Conservation (phyloP, 2,888 invertebrate species). For the Pristionchus mayeri region DNA sequence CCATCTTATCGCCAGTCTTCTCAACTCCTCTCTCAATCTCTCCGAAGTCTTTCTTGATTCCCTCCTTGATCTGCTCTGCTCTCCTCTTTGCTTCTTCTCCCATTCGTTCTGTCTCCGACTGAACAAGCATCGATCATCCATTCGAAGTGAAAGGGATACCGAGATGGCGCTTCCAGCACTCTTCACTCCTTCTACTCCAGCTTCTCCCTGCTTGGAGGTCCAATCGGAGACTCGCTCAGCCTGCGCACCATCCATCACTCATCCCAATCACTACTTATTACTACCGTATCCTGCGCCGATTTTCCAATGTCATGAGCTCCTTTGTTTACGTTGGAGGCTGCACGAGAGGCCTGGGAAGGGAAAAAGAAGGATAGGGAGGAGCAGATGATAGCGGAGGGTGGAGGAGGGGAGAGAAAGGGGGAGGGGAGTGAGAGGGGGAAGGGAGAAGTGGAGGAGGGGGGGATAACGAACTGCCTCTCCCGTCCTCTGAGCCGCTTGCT, state of each 20-base stretch:
- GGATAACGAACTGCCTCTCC: conserved; percentile 1
- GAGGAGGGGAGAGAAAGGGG: not conserved
- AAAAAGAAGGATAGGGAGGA: no score
- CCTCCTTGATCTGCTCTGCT: conserved; percentile 10
- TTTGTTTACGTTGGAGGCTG: not conserved
- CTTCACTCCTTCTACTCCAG: not conserved
- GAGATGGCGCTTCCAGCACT: not conserved
- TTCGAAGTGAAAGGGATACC: not conserved
- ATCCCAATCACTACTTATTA: not conserved
- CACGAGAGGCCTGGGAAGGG: not conserved
- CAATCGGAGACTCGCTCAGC: not conserved
- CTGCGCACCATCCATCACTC: not conserved
- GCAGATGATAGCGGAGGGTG: not conserved
- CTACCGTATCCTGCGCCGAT: conserved; percentile 15
- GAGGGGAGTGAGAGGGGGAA: not conserved
- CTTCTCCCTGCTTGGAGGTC: conserved; percentile 19
- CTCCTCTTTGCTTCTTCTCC: not conserved
- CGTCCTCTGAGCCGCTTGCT: not conserved
- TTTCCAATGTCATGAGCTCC: conserved; percentile 12
- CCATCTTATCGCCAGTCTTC: not conserved
- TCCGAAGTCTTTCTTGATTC: conserved; percentile 45
- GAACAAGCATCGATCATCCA: not conserved
- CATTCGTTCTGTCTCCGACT: not conserved
- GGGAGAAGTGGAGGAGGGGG: not conserved
- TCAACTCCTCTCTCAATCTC: conserved; percentile 41